Conservation (phyloP, 2,113 vertebrate genomes). For the Tachysurus vachellii region DNA sequence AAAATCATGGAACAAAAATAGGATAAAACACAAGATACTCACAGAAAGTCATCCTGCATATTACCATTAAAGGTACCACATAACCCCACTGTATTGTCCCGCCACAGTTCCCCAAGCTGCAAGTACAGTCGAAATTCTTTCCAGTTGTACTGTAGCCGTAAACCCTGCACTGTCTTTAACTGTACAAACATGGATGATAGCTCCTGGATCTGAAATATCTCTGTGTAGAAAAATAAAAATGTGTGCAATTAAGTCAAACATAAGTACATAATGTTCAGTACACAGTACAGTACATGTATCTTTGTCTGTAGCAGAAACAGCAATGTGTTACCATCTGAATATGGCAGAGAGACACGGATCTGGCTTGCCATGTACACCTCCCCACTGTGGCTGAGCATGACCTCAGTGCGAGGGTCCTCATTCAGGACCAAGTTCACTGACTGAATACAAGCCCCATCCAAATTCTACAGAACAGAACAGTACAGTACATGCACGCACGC, state of each 20-base stretch:
- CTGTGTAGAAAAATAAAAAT: slow-evolving; percentile 63
- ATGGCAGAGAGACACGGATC: slow-evolving; percentile 90
- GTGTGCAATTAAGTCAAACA: not conserved
- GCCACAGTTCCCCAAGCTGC: slow-evolving; percentile 82
- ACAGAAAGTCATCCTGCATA: slow-evolving; percentile 95
- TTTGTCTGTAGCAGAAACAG: not conserved
- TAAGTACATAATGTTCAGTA: not conserved
- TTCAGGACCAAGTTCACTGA: slow-evolving; percentile 86
- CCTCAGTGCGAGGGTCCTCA: slow-evolving; percentile 88
- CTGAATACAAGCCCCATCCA: slow-evolving; percentile 91
- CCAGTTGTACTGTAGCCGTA: slow-evolving; percentile 86
- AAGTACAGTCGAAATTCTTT: slow-evolving; percentile 89
- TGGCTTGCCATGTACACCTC: slow-evolving; percentile 89
- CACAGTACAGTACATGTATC: not conserved
- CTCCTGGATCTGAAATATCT: slow-evolving; percentile 85
- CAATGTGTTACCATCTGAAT: slow-evolving; percentile 80
- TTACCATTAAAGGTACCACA: slow-evolving; percentile 98
- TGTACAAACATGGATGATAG: slow-evolving; percentile 90
- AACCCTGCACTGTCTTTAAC: slow-evolving; percentile 81
- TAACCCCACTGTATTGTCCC: slow-evolving; percentile 86
- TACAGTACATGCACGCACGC: not conserved
- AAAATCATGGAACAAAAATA: not conserved
- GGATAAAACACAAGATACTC: slow-evolving; percentile 57
- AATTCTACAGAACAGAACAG: slow-evolving; percentile 75
- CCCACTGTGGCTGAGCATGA: slow-evolving; percentile 88